These are phyloP conservation scores for Erebia palarica DNA, from an alignment of 2,888 invertebrate genomes.

Conservation along the genomic window DNA sequence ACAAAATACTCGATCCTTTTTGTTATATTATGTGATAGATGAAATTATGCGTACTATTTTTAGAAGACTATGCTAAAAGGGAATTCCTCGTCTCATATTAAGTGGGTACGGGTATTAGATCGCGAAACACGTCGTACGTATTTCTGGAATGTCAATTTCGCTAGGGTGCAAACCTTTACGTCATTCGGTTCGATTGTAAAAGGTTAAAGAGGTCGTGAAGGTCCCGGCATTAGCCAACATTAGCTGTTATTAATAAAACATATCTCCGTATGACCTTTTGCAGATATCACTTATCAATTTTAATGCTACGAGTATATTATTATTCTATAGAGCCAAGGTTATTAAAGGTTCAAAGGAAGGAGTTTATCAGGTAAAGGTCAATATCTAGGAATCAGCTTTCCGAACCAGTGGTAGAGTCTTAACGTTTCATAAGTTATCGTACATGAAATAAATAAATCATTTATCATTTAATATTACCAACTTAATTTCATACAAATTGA, in stretches of 20 bases:
- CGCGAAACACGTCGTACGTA: neutral
- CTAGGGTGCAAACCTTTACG: neutral
- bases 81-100: neutral
- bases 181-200: conserved; percentile 14
- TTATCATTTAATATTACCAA: too few relatives aligned
- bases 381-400: too few relatives aligned
- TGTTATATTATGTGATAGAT: neutral
- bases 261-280: neutral
- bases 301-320: neutral
- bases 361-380: too few relatives aligned
- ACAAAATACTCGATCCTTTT: too few relatives aligned
- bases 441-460: too few relatives aligned
- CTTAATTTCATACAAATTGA: too few relatives aligned
- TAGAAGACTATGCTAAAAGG: neutral
- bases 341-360: too few relatives aligned
- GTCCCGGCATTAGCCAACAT: neutral
- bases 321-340: conserved; percentile 8
- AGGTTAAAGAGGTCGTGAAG: conserved; percentile 5
- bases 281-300: conserved; percentile 1
- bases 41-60: neutral
- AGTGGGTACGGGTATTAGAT: neutral
- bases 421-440: too few relatives aligned
- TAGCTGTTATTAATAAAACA: neutral
- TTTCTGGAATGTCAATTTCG: conserved; percentile 12
- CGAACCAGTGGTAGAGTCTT: too few relatives aligned